Base-by-base conservation (phyloP, 2,888 invertebrate species). In the Timandra comae region DNA sequence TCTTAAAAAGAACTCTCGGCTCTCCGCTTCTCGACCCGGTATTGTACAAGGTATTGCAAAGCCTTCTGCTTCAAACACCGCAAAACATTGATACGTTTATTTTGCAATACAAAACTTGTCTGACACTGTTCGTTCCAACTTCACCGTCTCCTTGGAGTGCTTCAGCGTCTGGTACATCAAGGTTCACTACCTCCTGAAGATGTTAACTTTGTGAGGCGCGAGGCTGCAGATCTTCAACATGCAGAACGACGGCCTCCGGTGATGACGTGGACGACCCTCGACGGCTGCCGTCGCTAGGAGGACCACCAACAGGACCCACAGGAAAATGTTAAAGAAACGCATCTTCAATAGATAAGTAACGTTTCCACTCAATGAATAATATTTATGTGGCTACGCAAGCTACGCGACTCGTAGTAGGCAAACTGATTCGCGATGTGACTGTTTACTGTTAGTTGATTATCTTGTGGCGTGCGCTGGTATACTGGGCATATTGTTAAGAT, bases 171-270 rank as follows among this genome's bases (percentile, higher is more conserved):
- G 16, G 16, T 6, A n/a, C n/a, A 5, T 6, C 16, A 16, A 6
- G 3, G 8, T 8, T 2, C 24, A 5, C 10, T 7, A 24, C 38
- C 58, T 55, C 16, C 46, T 38, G 19, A 47, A 27, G n/a, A 27
- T 51, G 30, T 66, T 51, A 30, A 58, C 59, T 9, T 43, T 52
- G 32, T 63, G 58, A 2, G 65, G 66, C 2, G 57, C 47, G 41
- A 60, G 72, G 41, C 63, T 68, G 62, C 82, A 82, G 21, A 81
- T 49, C 37, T 82, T 82, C 35, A 76, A 48, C 25, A 76, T 56
- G 39, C 82, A 78, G 43, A 74, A 65, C 27, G 69, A 61, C 2
- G 70, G 56, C 3, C 71, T 51, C 36, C 63, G 73, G 19, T 67
- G 59, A 5, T 60, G 30, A 31, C 49, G 41, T 55, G 73, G 40